Conservation (phyloP, 2,113 vertebrate species). For the Myrmophylax atrothorax region DNA sequence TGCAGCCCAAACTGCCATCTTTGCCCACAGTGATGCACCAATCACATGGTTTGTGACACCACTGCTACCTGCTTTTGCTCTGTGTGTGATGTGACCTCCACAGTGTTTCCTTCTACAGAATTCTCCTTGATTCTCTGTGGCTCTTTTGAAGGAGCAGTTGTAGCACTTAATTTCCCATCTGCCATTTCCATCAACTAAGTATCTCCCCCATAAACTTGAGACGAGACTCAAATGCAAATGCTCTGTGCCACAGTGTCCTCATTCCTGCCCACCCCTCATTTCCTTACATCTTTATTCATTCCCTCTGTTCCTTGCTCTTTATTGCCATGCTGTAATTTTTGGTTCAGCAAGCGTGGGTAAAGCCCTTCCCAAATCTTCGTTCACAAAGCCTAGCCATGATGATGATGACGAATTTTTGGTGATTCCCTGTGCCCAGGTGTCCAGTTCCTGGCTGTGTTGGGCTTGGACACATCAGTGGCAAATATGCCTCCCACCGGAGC, state of each 20-base stretch:
- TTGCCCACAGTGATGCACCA: background rate
- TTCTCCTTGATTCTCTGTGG: background rate
- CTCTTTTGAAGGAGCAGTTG: background rate
- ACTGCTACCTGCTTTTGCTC: background rate
- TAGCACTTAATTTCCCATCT: background rate
- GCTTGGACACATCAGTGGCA: slow-evolving; percentile 96
- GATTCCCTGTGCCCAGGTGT: slow-evolving; percentile 78
- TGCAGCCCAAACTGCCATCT: background rate
- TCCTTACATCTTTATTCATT: fast-evolving
- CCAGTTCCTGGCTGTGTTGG: slow-evolving; percentile 96
- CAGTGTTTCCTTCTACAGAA: background rate
- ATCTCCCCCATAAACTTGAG: background rate
- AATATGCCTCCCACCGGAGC: slow-evolving; percentile 97
- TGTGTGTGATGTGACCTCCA: background rate
- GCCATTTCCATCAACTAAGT: background rate
- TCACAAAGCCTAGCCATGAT: no score
- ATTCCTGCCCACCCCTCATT: background rate
- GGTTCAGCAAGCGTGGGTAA: background rate
- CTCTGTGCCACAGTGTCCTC: background rate
- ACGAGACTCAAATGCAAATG: background rate
- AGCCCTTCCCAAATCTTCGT: no score
- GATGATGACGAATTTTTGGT: background rate
- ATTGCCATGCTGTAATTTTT: background rate
- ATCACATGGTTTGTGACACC: background rate
- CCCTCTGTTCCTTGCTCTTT: background rate